Base-by-base conservation (phyloP, 1,140 invertebrate species). In the Drosophila guanche region DNA sequence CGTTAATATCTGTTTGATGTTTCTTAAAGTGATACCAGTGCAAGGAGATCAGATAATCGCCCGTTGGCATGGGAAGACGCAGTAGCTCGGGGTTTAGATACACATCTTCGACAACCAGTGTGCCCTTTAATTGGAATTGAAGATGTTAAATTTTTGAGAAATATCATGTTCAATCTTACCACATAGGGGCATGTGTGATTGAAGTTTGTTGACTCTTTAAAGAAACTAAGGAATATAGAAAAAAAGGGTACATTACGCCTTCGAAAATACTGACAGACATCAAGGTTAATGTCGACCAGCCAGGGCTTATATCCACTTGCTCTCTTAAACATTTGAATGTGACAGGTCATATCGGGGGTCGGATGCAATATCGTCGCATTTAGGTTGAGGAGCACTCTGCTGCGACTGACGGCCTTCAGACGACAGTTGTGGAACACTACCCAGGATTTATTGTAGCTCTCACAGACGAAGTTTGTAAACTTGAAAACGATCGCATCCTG, bases 301-400 rank as follows among this genome's bases (percentile, higher is more conserved):
- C 67, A 70, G 8, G 67, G 67, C 4, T 70, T 71, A 16, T 59
- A 71, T 0, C 65, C 48, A 47, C 6, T 71, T 29, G 37, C 67
- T 7, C 25, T 59, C 16, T 71, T 68, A 0, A 59, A 59, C 5
- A 71, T 7, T 12, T 68, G 25, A 3, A 5, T 10, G 40, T 52
- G 54, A 12, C 40, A 5, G n/a, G 10, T n/a, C 5, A 68, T 33
- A 40, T 45, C 7, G 8, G 20, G n/a, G 3, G 47, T 47, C 4
- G 47, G 41, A 22, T 70, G 29, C 1, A 67, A 10, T n/a, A 67
- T 6, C 4, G 40, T 67, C 7, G 40, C 54, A 20, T 52, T 69
- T 8, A 52, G 40, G 14, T 71, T 59, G 2, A 69, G 22, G 2
- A 51, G 0, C 0, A 48, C 33, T 10, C 8, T 58, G 14, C 27